Evolutionary conservation across 1,140 invertebrate species (phyloP), one percentile per base, ranked within the genome.

Genomic region (Zaprionus taronus): DNA sequence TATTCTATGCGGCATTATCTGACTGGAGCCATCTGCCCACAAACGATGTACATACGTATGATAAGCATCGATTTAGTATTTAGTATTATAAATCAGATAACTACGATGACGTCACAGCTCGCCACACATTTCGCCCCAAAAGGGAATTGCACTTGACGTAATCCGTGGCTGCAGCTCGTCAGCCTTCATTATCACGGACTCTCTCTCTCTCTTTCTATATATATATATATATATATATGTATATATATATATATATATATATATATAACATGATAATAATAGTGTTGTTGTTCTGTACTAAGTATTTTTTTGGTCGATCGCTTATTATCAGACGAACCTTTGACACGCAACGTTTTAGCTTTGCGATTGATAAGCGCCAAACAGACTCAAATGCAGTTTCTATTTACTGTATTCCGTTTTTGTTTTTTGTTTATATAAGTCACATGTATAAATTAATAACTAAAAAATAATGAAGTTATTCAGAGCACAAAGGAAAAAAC

Each of bases 321-420:
- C 14, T 60, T 57, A 65, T 83, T 85, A 85, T 81, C 74, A 76
- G 55, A 84, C 81, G 41, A 63, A 84, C 74, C 81, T 85, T 71
- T 85, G 69, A 85, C 82, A 85, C 77, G 65, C 76, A 69, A 60
- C 41, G 58, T 71, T 69, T 56, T 22, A 36, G 44, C 31, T 58
- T 57, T 38, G 22, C 28, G 47, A 58, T 74, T 67, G 81, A 83
- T 83, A 83, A 61, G 49, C 62, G 49, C 14, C 47, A 51, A 51
- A 51, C 20, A 51, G 20, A 2, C 3, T 12, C 15, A 26, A 17
- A 6, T 61, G 63, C 51, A 56, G 20, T 56, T 56, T 34, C 20
- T 53, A 26, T 15, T 56, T 65, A 15, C 55, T 62, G 2, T 62
- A 49, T 24, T 49, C 36, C 20, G n/a, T 26, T 41, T 1, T 28